Evolutionary conservation across 2,888 invertebrate genomes (phyloP), one percentile per base, ranked within the genome.

Genomic region (Antheraea assamensis): DNA sequence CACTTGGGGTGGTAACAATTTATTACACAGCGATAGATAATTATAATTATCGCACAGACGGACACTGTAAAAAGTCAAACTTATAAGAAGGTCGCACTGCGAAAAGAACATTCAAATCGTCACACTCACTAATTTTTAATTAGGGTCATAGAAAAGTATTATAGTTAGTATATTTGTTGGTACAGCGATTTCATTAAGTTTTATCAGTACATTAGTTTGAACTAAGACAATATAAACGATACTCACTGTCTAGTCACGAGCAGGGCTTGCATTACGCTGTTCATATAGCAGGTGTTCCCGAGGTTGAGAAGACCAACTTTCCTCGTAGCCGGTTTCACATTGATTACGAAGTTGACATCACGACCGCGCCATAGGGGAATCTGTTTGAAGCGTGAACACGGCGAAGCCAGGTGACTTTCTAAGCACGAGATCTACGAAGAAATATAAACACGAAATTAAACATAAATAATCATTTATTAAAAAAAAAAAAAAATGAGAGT

Each of bases 251-350:
- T 96, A 42, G 98, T 97, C 96, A 97, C 97, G 74, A 96, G 96
- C 64, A 98, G 92, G 0, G 98, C 97, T 88, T 98, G 98, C 75
- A 98, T 90, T 2, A 98, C 96, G 86, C 98, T 97, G 90, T 98
- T 98, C 97, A 98, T 97, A 82, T 98, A 98, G 88, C 98, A 98
- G 0, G 98, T 98, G 84, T 98, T 98, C 47, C 98, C 98, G 64
- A 98, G 94, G 92, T 98, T 98, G 61, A 96, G 95, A 31, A 98
- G 95, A 2, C 98, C 98, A 7, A 97, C 97, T 92, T 96, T 95
- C 47, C 86, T 81, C 76, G 92, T 93, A 49, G 76, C 71, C 13
- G 88, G 83, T 76, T 87, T 86, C 0, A 82, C 79, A 76, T 79
- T 85, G 21, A 82, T 82, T n/a, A 80, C 80, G 68, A 80, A 71